phyloP scores from a whole-genome alignment of 2,797 vertebrate species.

The Falco concolor region DNA sequence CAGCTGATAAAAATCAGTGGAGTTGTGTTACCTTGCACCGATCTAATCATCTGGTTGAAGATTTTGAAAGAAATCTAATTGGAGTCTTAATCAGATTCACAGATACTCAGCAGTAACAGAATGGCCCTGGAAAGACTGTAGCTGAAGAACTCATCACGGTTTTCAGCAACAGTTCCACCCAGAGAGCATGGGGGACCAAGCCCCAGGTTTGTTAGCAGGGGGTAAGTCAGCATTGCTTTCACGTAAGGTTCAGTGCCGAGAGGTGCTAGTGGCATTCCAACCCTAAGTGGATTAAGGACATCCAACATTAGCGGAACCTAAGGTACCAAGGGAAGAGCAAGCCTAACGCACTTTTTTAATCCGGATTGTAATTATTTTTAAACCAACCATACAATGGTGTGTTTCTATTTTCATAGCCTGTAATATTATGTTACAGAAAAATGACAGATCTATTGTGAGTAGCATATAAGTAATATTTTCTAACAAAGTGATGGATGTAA shows the following conservation, averaged over 20 bases:
- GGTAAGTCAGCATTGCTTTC: not conserved
- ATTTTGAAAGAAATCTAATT: not conserved
- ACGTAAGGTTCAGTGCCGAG: not conserved
- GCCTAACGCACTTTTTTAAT: not conserved
- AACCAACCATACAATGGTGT: not conserved
- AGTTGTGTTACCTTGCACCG: not conserved
- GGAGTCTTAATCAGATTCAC: not conserved
- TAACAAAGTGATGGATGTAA: slow-evolving; percentile 36
- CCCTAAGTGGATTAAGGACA: not conserved
- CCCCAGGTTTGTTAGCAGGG: not conserved
- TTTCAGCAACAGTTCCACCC: not conserved
- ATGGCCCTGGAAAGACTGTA: not conserved
- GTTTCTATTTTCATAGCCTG: slow-evolving; percentile 52
- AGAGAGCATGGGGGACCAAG: not conserved
- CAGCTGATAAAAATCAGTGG: not conserved
- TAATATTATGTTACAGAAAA: not conserved
- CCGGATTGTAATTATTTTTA: not conserved
- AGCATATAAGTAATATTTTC: slow-evolving; percentile 23
- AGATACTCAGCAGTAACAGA: not conserved
- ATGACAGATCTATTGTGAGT: not conserved
- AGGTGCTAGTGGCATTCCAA: not conserved
- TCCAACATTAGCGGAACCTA: not conserved
- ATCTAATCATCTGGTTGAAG: not conserved
- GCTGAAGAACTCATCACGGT: not conserved
- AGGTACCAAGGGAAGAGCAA: not conserved